Percentiles rank a stretch among this genome's conserved stretches.
These are phyloP conservation scores for Trypoxylon attenuatum DNA, from an alignment of 2,888 invertebrate genomes.

Conservation along the genomic window DNA sequence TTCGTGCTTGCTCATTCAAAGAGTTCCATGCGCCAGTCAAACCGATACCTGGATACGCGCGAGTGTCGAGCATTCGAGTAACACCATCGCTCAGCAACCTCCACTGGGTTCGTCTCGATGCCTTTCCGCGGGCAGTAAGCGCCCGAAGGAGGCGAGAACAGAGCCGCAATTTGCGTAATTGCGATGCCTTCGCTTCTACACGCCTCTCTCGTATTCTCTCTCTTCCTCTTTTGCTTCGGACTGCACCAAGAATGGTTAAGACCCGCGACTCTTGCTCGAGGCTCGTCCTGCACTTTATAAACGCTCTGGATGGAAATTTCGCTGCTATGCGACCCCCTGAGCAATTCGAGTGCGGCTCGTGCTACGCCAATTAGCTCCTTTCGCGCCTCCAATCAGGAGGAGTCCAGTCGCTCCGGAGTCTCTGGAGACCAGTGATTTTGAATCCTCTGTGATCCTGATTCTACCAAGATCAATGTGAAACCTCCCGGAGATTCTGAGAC, in stretches of 20 bases:
- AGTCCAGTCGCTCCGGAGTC: conserved; percentile 25
- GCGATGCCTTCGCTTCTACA: conserved; percentile 63
- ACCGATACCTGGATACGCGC: conserved; percentile 10
- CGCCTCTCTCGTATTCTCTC: conserved; percentile 33
- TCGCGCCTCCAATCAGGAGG: conserved; percentile 45
- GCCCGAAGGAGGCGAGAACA: conserved; percentile 69
- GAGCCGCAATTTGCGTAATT: conserved; percentile 72
- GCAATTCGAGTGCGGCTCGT: conserved; percentile 39
- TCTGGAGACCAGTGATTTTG: conserved; percentile 39
- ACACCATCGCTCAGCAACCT: conserved; percentile 31
- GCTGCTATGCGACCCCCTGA: conserved; percentile 39
- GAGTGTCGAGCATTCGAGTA: conserved; percentile 30
- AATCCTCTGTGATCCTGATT: background rate
- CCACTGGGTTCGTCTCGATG: conserved; percentile 36
- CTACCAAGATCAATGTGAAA: conserved; percentile 25
- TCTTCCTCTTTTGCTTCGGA: background rate
- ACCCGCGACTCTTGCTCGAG: conserved; percentile 30
- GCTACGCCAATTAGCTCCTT: conserved; percentile 54
- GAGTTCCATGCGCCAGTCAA: conserved; percentile 23
- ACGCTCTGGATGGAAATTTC: conserved; percentile 52
- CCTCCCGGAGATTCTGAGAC: conserved; percentile 10
- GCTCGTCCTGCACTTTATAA: conserved; percentile 35
- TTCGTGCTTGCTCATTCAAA: conserved; percentile 46
- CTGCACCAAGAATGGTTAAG: conserved; percentile 7
- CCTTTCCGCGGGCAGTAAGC: conserved; percentile 44